phyloP scores from a whole-genome alignment of 2,888 invertebrate genomes.

The Noctua janthina region DNA sequence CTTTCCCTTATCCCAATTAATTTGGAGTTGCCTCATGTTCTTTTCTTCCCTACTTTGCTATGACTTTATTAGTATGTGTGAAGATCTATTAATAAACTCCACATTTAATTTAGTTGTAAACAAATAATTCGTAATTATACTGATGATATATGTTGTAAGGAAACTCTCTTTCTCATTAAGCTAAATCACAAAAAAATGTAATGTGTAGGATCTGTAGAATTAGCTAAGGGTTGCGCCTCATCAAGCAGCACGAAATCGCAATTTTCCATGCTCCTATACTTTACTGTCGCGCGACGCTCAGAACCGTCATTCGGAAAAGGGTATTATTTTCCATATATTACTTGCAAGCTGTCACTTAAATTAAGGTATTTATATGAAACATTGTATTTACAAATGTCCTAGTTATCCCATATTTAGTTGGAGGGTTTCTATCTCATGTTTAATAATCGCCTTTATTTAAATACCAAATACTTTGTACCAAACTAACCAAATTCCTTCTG shows the following conservation, averaged over 20 bases:
- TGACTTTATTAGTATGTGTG: neutral
- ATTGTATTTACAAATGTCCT: constrained; percentile 14
- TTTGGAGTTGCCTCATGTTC: too few relatives aligned
- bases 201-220: neutral
- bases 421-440: neutral
- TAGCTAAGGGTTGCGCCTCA: neutral
- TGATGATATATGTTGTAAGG: constrained; percentile 4
- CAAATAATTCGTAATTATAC: constrained; percentile 18
- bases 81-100: neutral
- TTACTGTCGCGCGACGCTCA: too few relatives aligned
- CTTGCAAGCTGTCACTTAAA: neutral
- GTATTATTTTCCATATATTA: neutral
- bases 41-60: neutral
- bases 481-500: neutral
- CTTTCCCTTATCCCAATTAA: too few relatives aligned
- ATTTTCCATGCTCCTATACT: too few relatives aligned
- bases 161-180: neutral
- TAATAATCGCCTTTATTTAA: neutral
- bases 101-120: constrained; percentile 16
- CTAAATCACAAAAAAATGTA: neutral
- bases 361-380: constrained; percentile 9
- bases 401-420: neutral
- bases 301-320: too few relatives aligned
- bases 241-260: too few relatives aligned
- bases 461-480: neutral